These are phyloP conservation scores for Drosophila cognata DNA, from an alignment of 2,888 invertebrate species.

Conservation along the genomic window DNA sequence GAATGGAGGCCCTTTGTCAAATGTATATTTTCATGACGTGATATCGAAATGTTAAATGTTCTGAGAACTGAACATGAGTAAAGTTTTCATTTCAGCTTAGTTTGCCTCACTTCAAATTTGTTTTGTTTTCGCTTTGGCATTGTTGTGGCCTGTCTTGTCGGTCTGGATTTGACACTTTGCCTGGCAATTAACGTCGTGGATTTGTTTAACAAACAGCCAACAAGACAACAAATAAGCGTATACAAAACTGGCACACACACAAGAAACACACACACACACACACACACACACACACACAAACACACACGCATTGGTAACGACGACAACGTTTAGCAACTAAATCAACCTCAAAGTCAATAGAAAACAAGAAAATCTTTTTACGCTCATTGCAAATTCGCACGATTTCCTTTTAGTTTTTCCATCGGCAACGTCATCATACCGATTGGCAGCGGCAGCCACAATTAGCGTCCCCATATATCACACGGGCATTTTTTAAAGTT, in stretches of 20 bases:
- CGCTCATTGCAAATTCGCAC: conserved; percentile 68
- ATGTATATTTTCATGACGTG: conserved; percentile 35
- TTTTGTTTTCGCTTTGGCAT: conserved; percentile 22
- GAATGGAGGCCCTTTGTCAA: conserved; percentile 12
- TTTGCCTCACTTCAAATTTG: neutral
- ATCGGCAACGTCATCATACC: conserved; percentile 1
- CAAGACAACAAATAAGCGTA: conserved; percentile 62
- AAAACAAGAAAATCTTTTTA: conserved; percentile 70
- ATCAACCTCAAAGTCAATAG: conserved; percentile 55
- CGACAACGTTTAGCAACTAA: conserved; percentile 69
- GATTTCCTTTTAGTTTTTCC: conserved; percentile 53
- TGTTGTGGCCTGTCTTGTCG: conserved; percentile 23
- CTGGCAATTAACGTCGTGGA: conserved; percentile 73
- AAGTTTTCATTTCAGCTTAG: conserved; percentile 16
- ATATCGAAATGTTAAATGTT: conserved; percentile 48
- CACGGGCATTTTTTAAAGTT: conserved; percentile 52
- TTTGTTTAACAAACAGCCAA: conserved; percentile 77
- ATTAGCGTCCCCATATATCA: conserved; percentile 70
- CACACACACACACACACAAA: conserved; percentile 1
- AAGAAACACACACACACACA: conserved; percentile 12
- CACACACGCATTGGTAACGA: conserved; percentile 32
- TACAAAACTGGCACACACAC: conserved; percentile 45
- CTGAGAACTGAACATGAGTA: conserved; percentile 34
- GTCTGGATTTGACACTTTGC: conserved; percentile 60
- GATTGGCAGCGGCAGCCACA: conserved; percentile 52